Evolutionary conservation across 1,140 invertebrate genomes (phyloP), one percentile per base, ranked within the genome.

Genomic region (Musca domestica): DNA sequence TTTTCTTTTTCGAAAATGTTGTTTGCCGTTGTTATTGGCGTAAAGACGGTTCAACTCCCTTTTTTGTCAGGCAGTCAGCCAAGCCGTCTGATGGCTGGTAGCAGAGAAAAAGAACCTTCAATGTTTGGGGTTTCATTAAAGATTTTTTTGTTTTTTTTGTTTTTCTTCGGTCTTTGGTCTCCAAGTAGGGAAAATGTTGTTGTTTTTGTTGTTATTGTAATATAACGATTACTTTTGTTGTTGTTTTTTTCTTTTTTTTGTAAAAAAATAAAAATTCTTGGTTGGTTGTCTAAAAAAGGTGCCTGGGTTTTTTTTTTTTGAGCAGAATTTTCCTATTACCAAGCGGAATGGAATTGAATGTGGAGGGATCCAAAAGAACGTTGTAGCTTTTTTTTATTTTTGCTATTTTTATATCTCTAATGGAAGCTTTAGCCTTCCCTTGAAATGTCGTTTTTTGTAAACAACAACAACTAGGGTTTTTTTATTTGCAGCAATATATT

Each of bases 181-280:
- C 48, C 15, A 58, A 58, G 54, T 25, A n/a, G 19, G 15, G 12
- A 19, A 23, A 25, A 30, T 58, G 14, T 58, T 58, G 23, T 27
- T 30, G 25, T 27, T 56, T 22, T 56, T 14, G 52, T 56, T 56
- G 22, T 9, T 58, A 23, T 27, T 27, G 54, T 25, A 25, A 27
- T 30, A 58, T 58, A 58, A 58, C 54, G 54, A 58, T 30, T 58
- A 58, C n/a, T n/a, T n/a, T n/a, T n/a, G n/a, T n/a, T n/a, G n/a
- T n/a, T n/a, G n/a, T n/a, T n/a, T n/a, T n/a, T 58, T 58, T 58
- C 27, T 27, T 58, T 58, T 27, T 58, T 58, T 58, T 58, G 23
- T 58, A n/a, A 58, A 58, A 27, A 58, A 58, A 20, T 27, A 58
- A 56, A 56, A 58, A 58, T n/a, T 30, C 23, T 58, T 27, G n/a